Percentiles rank a stretch among this genome's conserved stretches.
These are phyloP conservation scores for Colinus virginianus DNA, from an alignment of 2,113 vertebrate genomes.

Conservation along the genomic window DNA sequence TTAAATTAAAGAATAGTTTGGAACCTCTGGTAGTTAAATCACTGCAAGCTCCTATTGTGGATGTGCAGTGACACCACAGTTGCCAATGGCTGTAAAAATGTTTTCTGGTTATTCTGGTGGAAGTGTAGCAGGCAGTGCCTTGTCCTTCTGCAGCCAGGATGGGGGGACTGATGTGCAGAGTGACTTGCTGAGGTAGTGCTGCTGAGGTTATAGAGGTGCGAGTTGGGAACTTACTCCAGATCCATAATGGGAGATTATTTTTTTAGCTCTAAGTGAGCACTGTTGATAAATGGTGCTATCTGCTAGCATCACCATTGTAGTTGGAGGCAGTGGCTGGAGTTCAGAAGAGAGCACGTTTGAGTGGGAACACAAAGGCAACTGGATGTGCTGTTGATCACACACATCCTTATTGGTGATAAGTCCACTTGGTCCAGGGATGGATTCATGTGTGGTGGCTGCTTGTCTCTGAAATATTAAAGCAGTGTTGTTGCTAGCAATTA, in stretches of 20 bases:
- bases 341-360: neutral
- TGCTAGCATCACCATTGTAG: rapidly evolving
- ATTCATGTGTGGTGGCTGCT: neutral
- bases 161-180: neutral
- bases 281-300: neutral
- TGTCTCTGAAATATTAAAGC: neutral
- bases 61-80: rapidly evolving
- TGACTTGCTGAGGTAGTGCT: neutral
- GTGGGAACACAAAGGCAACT: neutral
- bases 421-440: rapidly evolving
- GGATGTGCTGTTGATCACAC: neutral
- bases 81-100: neutral
- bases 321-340: neutral
- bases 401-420: neutral
- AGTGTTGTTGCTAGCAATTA: neutral
- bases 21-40: constrained; percentile 18
- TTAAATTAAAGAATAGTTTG: constrained; percentile 36
- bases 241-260: neutral
- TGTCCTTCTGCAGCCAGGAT: neutral
- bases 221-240: neutral
- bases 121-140: neutral
- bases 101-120: neutral
- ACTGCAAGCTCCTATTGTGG: neutral
- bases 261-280: neutral
- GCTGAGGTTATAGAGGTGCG: neutral